A percentile compares a stretch with the other conserved stretches of the same genome.
phyloP scores from a whole-genome alignment of 2,797 vertebrate genomes.

The Triplophysa yarkandensis region DNA sequence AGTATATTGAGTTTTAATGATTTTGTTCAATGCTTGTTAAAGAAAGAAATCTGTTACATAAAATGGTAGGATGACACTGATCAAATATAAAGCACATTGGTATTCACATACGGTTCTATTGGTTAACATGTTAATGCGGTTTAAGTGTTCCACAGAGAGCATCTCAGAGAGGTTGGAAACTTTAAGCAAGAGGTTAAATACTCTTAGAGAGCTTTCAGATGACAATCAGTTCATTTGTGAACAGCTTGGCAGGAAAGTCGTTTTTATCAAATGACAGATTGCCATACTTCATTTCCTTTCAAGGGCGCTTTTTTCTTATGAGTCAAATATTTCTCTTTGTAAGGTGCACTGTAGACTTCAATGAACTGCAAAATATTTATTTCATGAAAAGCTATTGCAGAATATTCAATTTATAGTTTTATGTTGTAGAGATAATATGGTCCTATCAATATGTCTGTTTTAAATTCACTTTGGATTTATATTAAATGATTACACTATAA shows the following conservation, averaged over 20 bases:
- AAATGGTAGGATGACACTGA: neutral
- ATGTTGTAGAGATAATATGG: neutral
- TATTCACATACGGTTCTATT: neutral
- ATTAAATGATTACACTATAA: neutral
- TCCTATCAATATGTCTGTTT: neutral
- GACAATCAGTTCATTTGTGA: neutral
- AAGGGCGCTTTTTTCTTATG: neutral
- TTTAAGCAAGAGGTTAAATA: neutral
- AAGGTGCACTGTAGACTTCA: neutral
- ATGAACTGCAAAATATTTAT: neutral
- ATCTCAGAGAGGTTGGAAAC: neutral
- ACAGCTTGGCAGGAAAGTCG: neutral
- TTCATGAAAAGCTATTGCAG: neutral
- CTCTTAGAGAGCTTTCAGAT: neutral
- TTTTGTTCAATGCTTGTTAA: neutral
- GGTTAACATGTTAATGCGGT: neutral
- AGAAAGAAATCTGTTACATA: neutral
- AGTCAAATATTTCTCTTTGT: neutral
- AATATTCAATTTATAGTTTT: neutral
- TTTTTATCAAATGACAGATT: neutral
- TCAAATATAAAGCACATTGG: neutral
- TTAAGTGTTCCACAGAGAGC: constrained; percentile 6
- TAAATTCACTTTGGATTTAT: neutral
- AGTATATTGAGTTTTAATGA: neutral
- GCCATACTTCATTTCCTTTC: neutral